A percentile compares a stretch with the other conserved stretches of the same genome.
phyloP scores from a whole-genome alignment of 2,888 invertebrate species.

The Acanthacorydalis orientalis region DNA sequence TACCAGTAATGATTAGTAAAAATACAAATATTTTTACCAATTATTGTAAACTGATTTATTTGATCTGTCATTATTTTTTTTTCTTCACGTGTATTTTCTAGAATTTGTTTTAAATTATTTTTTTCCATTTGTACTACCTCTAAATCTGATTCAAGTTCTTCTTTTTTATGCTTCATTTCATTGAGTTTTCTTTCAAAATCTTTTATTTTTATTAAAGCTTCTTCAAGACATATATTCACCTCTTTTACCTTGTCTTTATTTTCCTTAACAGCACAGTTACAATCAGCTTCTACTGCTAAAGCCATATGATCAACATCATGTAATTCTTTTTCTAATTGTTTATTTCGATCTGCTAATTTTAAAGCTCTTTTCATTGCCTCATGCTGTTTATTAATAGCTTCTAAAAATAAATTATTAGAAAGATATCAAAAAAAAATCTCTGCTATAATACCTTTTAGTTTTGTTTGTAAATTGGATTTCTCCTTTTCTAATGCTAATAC shows the following conservation, averaged over 20 bases:
- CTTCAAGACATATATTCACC: constrained; percentile 29
- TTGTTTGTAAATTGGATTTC: constrained; percentile 37
- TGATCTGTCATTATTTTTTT: constrained; percentile 36
- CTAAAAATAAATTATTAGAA: constrained; percentile 16
- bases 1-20: background rate
- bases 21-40: constrained; percentile 24
- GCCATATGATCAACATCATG: constrained; percentile 58
- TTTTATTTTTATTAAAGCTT: constrained; percentile 27
- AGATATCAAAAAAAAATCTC: background rate
- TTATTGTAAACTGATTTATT: constrained; percentile 40
- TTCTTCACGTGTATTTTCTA: constrained; percentile 35
- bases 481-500: constrained; percentile 39
- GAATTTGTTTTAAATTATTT: constrained; percentile 34
- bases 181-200: constrained; percentile 29
- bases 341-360: constrained; percentile 55
- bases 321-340: constrained; percentile 49
- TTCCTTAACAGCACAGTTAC: constrained; percentile 46
- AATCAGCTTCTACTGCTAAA: constrained; percentile 57
- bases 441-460: constrained; percentile 27
- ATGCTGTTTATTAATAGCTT: constrained; percentile 49
- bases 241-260: constrained; percentile 33
- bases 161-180: constrained; percentile 26
- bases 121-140: constrained; percentile 36
- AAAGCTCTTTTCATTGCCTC: constrained; percentile 67
- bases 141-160: constrained; percentile 28